These are phyloP conservation scores for Apostichopus parvimensis DNA, from an alignment of 35 echinoderm and acorn worm genomes.

Conservation along the genomic window DNA sequence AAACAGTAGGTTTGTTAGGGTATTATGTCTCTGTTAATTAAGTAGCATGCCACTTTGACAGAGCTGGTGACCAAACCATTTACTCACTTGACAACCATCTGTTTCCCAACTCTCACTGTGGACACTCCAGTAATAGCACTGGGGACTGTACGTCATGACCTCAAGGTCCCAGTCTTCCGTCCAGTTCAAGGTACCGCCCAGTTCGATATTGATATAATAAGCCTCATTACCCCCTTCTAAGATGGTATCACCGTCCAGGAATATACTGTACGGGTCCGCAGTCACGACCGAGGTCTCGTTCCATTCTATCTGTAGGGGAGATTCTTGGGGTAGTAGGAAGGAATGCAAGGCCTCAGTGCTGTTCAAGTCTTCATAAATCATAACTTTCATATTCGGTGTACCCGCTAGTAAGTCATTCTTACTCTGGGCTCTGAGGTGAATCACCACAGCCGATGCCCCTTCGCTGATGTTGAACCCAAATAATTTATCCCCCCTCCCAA, in stretches of 20 bases:
- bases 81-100: slow-evolving; percentile 73
- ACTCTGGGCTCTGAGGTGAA: slow-evolving; percentile 21
- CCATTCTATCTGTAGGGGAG: slow-evolving; percentile 31
- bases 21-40: too few species aligned
- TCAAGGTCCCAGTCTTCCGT: slow-evolving; percentile 42
- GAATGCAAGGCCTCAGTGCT: background rate
- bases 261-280: slow-evolving; percentile 63
- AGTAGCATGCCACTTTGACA: too few species aligned
- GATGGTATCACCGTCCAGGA: slow-evolving; percentile 59
- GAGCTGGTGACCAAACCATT: too few species aligned
- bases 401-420: background rate
- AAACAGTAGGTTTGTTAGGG: too few species aligned
- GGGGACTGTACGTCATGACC: slow-evolving; percentile 55
- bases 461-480: slow-evolving; percentile 71
- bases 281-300: slow-evolving; percentile 61
- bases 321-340: background rate
- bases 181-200: slow-evolving; percentile 25
- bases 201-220: slow-evolving; percentile 57
- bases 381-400: background rate
- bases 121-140: slow-evolving; percentile 80
- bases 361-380: background rate
- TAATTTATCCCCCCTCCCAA: background rate
- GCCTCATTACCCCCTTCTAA: background rate
- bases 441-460: slow-evolving; percentile 44
- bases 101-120: slow-evolving; percentile 65